A percentile compares a stretch with the other conserved stretches of the same genome.
These are phyloP conservation scores for Hyperoplus lanceolatus DNA, from an alignment of 2,797 vertebrate genomes.

Conservation along the genomic window DNA sequence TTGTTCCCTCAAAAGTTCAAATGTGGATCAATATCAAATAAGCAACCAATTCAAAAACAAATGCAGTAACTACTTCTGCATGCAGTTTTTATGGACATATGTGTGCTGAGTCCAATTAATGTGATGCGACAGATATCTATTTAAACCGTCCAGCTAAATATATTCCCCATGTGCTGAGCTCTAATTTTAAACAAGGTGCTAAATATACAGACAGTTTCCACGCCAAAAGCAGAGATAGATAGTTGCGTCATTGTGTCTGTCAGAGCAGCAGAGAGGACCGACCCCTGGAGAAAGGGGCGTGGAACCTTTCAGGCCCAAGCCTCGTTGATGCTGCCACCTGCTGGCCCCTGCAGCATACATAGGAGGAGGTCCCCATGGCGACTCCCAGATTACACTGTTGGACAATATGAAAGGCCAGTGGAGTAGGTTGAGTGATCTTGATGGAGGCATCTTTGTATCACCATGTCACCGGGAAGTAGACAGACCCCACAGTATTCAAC, in stretches of 20 bases:
- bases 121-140: slow-evolving; percentile 76
- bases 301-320: slow-evolving; percentile 43
- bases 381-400: slow-evolving; percentile 54
- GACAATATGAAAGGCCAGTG: slow-evolving; percentile 52
- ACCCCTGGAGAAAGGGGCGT: slow-evolving; percentile 43
- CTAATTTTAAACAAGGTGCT: slow-evolving; percentile 79
- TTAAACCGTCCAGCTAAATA: slow-evolving; percentile 69
- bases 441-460: slow-evolving; percentile 58
- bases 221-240: slow-evolving; percentile 84
- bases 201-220: slow-evolving; percentile 85
- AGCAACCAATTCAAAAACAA: background rate
- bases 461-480: slow-evolving; percentile 58
- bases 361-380: slow-evolving; percentile 60
- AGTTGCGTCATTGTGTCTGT: slow-evolving; percentile 82
- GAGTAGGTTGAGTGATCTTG: slow-evolving; percentile 58
- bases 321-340: slow-evolving; percentile 76
- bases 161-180: slow-evolving; percentile 73
- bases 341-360: slow-evolving; percentile 42
- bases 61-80: slow-evolving; percentile 5
- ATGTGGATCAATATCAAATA: background rate
- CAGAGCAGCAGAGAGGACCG: slow-evolving; percentile 42
- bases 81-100: slow-evolving; percentile 22
- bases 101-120: slow-evolving; percentile 39
- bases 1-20: background rate
- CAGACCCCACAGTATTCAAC: slow-evolving; percentile 22